Conservation (phyloP, 1,140 invertebrate genomes). For the Pinna nobilis region DNA sequence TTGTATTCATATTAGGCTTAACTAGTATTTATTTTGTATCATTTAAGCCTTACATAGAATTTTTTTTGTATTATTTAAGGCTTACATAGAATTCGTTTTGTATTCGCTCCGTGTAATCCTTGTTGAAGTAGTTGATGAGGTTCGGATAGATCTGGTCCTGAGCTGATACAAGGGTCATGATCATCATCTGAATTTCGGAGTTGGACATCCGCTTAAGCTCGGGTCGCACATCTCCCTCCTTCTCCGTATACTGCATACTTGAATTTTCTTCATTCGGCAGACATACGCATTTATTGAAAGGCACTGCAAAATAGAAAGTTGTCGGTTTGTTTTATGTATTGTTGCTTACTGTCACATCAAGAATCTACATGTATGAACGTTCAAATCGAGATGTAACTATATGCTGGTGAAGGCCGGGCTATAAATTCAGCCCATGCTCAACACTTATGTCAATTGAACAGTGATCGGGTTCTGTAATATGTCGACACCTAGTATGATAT, state of each 20-base stretch:
- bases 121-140: constrained; percentile 36
- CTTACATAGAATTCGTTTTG: constrained; percentile 33
- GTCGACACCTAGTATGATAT: too few relatives aligned
- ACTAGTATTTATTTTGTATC: not conserved
- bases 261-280: not conserved
- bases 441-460: too few relatives aligned
- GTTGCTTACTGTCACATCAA: not conserved
- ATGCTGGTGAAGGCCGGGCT: too few relatives aligned
- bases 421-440: too few relatives aligned
- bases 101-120: constrained; percentile 27
- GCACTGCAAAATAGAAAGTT: not conserved
- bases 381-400: too few relatives aligned
- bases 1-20: not conserved
- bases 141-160: constrained; percentile 34
- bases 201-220: constrained; percentile 2
- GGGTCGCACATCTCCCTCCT: not conserved
- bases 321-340: not conserved
- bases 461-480: too few relatives aligned
- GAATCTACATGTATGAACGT: not conserved
- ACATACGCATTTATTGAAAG: not conserved
- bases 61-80: not conserved
- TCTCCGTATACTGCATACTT: not conserved
- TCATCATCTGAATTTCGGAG: constrained; percentile 17
- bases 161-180: constrained; percentile 26
- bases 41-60: not conserved